Percentiles rank a stretch among this genome's conserved stretches.
phyloP scores from a whole-genome alignment of 2,113 vertebrate species.

The Osmerus mordax region DNA sequence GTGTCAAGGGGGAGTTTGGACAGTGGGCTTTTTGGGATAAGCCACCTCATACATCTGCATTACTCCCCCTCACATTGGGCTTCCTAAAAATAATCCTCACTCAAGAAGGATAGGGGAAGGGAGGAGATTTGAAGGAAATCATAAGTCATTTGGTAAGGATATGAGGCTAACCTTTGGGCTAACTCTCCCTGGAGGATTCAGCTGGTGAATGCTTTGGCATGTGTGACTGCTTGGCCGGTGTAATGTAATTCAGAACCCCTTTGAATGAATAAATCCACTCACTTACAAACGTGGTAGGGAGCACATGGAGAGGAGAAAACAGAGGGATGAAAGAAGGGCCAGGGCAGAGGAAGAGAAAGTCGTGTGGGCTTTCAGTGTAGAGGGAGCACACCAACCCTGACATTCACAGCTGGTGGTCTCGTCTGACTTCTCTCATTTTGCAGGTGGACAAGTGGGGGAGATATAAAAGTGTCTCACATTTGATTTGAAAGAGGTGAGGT shows the following conservation, averaged over 20 bases:
- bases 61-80: conserved; percentile 24
- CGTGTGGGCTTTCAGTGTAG: conserved; percentile 37
- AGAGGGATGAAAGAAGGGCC: conserved; percentile 30
- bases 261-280: conserved; percentile 70
- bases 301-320: conserved; percentile 37
- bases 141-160: conserved; percentile 65
- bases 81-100: conserved; percentile 40
- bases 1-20: conserved; percentile 8
- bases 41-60: conserved; percentile 42
- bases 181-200: conserved; percentile 47
- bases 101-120: conserved; percentile 32
- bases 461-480: conserved; percentile 28
- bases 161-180: conserved; percentile 63
- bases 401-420: conserved; percentile 56
- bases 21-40: conserved; percentile 22
- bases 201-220: conserved; percentile 63
- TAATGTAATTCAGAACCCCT: conserved; percentile 68
- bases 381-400: conserved; percentile 39
- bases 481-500: conserved; percentile 14
- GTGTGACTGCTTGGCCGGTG: conserved; percentile 57
- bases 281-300: conserved; percentile 61
- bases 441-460: conserved; percentile 22
- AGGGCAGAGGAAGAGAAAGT: conserved; percentile 42
- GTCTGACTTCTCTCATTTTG: conserved; percentile 29
- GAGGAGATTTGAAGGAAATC: conserved; percentile 59